These are phyloP conservation scores for Dendrocincla tyrannina DNA, from an alignment of 2,797 vertebrate genomes.

Conservation along the genomic window DNA sequence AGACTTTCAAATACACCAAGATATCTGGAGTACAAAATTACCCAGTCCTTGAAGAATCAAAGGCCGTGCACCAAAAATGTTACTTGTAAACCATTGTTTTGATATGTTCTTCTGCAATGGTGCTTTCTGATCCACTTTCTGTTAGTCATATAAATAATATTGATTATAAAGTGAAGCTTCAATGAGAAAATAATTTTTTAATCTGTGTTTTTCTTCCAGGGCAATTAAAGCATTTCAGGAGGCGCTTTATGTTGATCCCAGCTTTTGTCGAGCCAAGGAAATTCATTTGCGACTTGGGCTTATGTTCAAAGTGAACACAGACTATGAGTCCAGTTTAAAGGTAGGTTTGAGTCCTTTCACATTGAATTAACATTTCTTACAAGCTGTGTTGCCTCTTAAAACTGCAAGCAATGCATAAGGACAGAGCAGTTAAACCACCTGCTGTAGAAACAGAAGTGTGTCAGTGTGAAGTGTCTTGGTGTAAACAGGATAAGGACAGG, in stretches of 20 bases:
- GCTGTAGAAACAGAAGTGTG: not conserved
- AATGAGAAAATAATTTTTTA: conserved; percentile 19
- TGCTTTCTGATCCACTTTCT: not conserved
- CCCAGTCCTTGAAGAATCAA: not conserved
- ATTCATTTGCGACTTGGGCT: conserved; percentile 97
- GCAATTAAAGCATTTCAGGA: conserved; percentile 99
- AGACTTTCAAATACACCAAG: not conserved
- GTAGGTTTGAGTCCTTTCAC: conserved; percentile 75
- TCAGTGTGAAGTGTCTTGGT: not conserved
- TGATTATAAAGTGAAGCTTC: not conserved
- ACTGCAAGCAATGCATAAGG: not conserved
- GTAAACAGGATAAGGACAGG: not conserved
- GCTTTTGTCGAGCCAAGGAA: conserved; percentile 95
- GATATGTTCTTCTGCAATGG: not conserved
- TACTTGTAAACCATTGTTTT: not conserved
- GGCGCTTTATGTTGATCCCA: conserved; percentile 96
- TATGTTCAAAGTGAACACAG: conserved; percentile 98
- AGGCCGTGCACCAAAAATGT: not conserved
- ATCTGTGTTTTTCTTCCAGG: conserved; percentile 78
- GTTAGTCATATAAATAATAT: not conserved
- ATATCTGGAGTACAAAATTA: not conserved
- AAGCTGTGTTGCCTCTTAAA: not conserved
- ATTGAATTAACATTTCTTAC: not conserved
- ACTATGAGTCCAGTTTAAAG: conserved; percentile 98
- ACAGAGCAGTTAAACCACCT: not conserved